phyloP scores from a whole-genome alignment of 2,113 vertebrate species.

The Myiopsitta monachus region DNA sequence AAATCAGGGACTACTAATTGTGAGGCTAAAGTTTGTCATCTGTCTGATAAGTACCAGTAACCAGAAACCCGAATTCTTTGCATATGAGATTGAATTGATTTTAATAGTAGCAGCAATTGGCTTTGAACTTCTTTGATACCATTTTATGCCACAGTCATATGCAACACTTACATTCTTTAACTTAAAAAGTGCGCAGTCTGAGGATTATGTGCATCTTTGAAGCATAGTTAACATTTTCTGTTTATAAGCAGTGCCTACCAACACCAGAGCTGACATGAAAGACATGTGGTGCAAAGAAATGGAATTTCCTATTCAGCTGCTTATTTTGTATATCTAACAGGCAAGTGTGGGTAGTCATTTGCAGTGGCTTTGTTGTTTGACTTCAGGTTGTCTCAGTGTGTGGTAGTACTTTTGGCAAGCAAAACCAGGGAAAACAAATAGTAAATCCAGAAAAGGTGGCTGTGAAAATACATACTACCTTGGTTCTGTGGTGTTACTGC shows the following conservation, averaged over 20 bases:
- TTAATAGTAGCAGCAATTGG: not conserved
- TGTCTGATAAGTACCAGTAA: not conserved
- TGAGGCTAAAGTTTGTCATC: not conserved
- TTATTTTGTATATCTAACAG: not conserved
- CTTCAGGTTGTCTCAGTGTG: not conserved
- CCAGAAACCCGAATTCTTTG: not conserved
- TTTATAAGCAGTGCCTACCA: not conserved
- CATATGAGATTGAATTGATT: not conserved
- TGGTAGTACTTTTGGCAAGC: not conserved
- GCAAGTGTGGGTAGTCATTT: not conserved
- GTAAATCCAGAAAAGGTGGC: not conserved
- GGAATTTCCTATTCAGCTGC: not conserved
- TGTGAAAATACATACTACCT: rapidly evolving
- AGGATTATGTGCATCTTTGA: not conserved
- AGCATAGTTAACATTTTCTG: not conserved
- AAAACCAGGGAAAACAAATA: not conserved
- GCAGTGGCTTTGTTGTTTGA: not conserved
- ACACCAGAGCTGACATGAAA: not conserved
- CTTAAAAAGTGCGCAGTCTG: not conserved
- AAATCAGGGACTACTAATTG: not conserved
- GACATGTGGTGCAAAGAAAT: not conserved
- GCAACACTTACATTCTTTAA: not conserved
- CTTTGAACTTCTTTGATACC: not conserved
- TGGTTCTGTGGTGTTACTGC: not conserved
- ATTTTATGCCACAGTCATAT: not conserved